A percentile compares a stretch with the other conserved stretches of the same genome.
Conservation (phyloP, 2,113 vertebrate species). For the Rhynchopsitta pachyrhyncha region DNA sequence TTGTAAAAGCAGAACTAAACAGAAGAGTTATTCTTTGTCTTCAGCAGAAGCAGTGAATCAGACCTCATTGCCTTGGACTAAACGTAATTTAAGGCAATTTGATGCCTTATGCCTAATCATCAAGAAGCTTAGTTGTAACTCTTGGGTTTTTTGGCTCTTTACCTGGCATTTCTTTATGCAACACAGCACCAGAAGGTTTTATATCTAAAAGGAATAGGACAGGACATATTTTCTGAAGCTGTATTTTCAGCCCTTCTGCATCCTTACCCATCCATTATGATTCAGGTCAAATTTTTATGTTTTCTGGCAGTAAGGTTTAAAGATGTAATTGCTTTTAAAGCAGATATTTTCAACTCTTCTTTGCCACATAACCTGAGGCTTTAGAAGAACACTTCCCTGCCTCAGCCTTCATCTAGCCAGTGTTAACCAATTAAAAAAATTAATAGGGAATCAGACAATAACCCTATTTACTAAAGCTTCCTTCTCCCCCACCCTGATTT, state of each 20-base stretch:
- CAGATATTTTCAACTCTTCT: not conserved
- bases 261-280: not conserved
- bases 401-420: not conserved
- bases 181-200: not conserved
- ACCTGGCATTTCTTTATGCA: not conserved
- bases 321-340: not conserved
- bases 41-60: slow-evolving; percentile 39
- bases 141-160: not conserved
- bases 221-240: not conserved
- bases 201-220: not conserved
- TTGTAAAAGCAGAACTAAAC: slow-evolving; percentile 41
- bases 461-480: not conserved
- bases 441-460: not conserved
- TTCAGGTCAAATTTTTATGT: not conserved
- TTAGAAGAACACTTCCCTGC: not conserved
- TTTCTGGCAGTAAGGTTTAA: not conserved
- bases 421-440: not conserved
- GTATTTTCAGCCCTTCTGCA: not conserved
- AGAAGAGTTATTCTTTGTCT: slow-evolving; percentile 49
- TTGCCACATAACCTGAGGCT: not conserved
- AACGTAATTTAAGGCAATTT: not conserved
- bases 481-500: not conserved
- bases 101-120: not conserved
- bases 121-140: not conserved
- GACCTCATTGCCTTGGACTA: not conserved